Conservation (phyloP, 2,113 vertebrate genomes). For the Colinus virginianus region DNA sequence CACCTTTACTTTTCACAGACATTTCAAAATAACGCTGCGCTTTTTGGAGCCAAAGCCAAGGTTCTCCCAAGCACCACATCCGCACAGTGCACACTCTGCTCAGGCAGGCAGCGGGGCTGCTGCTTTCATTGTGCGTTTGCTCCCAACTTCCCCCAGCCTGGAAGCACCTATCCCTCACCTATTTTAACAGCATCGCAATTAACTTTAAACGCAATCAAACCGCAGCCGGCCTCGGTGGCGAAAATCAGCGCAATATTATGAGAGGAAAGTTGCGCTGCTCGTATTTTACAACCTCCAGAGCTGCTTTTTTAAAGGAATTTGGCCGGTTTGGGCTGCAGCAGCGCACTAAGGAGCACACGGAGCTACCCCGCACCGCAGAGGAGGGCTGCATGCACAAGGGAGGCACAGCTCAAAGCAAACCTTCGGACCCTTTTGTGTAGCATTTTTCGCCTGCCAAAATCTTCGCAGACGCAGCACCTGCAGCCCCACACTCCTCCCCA, state of each 20-base stretch:
- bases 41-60: slow-evolving; percentile 70
- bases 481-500: slow-evolving; percentile 79
- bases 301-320: slow-evolving; percentile 70
- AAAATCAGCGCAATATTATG: slow-evolving; percentile 33
- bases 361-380: slow-evolving; percentile 26
- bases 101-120: slow-evolving; percentile 35
- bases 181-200: slow-evolving; percentile 63
- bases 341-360: slow-evolving; percentile 27
- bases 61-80: slow-evolving; percentile 54
- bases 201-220: slow-evolving; percentile 60
- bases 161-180: slow-evolving; percentile 74
- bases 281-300: slow-evolving; percentile 72
- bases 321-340: slow-evolving; percentile 66
- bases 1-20: slow-evolving; percentile 29
- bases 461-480: slow-evolving; percentile 74
- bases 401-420: slow-evolving; percentile 35
- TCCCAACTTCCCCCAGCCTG: slow-evolving; percentile 58
- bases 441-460: slow-evolving; percentile 66
- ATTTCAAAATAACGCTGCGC: slow-evolving; percentile 56
- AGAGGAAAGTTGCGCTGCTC: slow-evolving; percentile 54
- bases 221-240: slow-evolving; percentile 5
- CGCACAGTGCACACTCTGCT: slow-evolving; percentile 13
- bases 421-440: slow-evolving; percentile 26
- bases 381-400: slow-evolving; percentile 25
- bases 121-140: slow-evolving; percentile 46